Base-by-base conservation (phyloP, 2,888 invertebrate species). In the Sesamia inferens region DNA sequence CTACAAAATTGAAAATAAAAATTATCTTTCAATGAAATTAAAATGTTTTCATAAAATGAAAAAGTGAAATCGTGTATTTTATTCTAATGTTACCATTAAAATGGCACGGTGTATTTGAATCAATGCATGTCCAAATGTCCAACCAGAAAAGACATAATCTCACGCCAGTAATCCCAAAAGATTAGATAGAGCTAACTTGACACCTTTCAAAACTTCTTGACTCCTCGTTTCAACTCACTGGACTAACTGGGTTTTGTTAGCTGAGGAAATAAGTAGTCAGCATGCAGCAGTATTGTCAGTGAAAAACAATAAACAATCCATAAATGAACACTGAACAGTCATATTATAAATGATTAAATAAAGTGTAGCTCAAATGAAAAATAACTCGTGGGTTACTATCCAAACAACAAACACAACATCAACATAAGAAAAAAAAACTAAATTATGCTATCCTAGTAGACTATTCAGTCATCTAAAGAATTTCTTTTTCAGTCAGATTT, bases 401-500 rank as follows among this genome's bases (percentile, higher is more conserved):
- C 67, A 47, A 68, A 51, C 69, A 48, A 57, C 61, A 68, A 78
- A 74, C 31, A 64, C 24, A 81, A 80, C 73, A 82, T 74, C 74
- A 72, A 78, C 66, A 24, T 64, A 71, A 69, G 42, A 39, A 39
- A 77, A 67, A 64, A 70, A 69, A 76, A 58, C 7, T 70, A 74
- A 72, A 62, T 61, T 61, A 78, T 78, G 76, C 74, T 81, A 42
- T 83, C 81, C 42, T 74, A 74, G 39, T 39, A 39, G 39, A 39
- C 39, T 5, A 39, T 39, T 7, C 70, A 77, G 67, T 74, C 74
- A 76, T 74, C 66, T 74, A 64, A 80, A 80, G 77, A 84, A 78
- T 78, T 79, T 79, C 71, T 77, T 79, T 78, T 68, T 79, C 75
- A 68, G 74, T 74, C 70, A 85, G 79, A 82, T 83, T 78, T 83